Evolutionary conservation across 1,140 invertebrate species (phyloP), one percentile per base, ranked within the genome.

Genomic region (Trichoplusia ni): DNA sequence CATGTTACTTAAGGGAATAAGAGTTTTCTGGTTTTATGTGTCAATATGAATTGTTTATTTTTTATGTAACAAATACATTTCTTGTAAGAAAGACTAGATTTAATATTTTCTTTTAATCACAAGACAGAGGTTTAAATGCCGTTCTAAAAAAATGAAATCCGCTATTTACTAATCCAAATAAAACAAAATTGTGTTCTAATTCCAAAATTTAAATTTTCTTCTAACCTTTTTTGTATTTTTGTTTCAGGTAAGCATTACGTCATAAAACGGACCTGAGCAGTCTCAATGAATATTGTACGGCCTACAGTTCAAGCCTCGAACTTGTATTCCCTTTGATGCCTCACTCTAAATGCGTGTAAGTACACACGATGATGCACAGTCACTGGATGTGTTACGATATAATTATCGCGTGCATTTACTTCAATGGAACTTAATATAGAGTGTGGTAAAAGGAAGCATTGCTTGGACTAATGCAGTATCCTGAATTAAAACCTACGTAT

Each of bases 231-330:
- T 44, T 40, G 11, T 40, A 23, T 68, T 59, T 73, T 62, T 60
- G 46, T 74, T 74, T 8, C 68, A 74, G 71, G 71, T 74, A 74
- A 70, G 71, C 31, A 13, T 51, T 31, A 16, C 56, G 27, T 4
- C 8, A 21, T 14, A 4, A 23, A 25, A 38, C 13, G 18, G 3
- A n/a, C n/a, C n/a, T n/a, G 9, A 31, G 3, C 29, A 40, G 35
- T 33, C 29, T 37, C 23, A 19, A 47, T 35, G 11, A 19, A 35
- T 33, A 42, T 9, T 14, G 38, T 27, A 27, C 14, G 31, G 9
- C 4, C n/a, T 13, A 1, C 25, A 25, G 23, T 23, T 60, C 13
- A 47, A 35, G 19, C n/a, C 6, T 18, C 18, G 18, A 46, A 23
- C 16, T 58, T 16, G n/a, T 58, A 31, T 21, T 25, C 25, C 42